phyloP scores from a whole-genome alignment of 2,113 vertebrate species.

The Ondatra zibethicus region DNA sequence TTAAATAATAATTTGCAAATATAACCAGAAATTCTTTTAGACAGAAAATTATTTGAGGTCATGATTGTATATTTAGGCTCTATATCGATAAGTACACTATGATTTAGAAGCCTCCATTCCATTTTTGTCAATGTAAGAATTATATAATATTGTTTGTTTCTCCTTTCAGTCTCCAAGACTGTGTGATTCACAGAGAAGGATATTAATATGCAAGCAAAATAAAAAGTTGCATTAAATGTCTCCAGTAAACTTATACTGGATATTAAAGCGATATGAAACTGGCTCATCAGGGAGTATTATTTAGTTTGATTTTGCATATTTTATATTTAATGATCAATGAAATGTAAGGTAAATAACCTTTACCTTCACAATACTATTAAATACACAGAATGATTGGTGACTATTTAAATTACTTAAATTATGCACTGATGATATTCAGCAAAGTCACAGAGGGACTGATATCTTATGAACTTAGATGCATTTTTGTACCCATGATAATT shows the following conservation, averaged over 20 bases:
- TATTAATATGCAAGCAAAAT: constrained; percentile 36
- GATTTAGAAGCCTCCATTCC: not conserved
- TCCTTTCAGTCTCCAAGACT: constrained; percentile 12
- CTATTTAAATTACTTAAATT: constrained; percentile 64
- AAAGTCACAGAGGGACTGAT: constrained; percentile 22
- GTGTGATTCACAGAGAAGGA: not conserved
- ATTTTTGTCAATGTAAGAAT: not conserved
- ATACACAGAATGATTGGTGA: not conserved
- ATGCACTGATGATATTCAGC: not conserved
- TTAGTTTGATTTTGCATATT: constrained; percentile 32
- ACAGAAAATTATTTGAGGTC: not conserved
- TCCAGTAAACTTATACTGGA: constrained; percentile 22
- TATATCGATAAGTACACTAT: not conserved
- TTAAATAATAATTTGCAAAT: constrained; percentile 22
- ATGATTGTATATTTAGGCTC: not conserved
- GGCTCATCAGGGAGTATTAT: not conserved
- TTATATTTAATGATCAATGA: constrained; percentile 30
- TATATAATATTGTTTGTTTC: not conserved
- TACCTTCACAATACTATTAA: not conserved
- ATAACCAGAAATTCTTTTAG: constrained; percentile 15
- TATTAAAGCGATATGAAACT: constrained; percentile 20
- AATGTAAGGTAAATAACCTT: not conserved
- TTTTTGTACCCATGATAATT: constrained; percentile 58
- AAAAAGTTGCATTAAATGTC: not conserved
- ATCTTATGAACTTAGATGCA: constrained; percentile 21